These are phyloP conservation scores for Oscheius sp. DNA, from an alignment of 2,888 invertebrate genomes.

Conservation along the genomic window DNA sequence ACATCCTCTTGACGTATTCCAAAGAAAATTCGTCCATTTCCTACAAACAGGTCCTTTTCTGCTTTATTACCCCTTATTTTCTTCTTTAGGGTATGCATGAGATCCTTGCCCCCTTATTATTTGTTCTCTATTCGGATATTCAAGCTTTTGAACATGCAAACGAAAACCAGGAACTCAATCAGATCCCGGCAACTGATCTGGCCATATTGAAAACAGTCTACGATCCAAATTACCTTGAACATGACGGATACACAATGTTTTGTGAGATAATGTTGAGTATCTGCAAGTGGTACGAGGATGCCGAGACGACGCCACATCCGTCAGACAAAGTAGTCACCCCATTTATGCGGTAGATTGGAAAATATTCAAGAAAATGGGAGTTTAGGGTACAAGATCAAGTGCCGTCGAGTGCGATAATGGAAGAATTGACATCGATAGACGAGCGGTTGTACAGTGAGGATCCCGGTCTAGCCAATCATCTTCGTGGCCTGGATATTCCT, in stretches of 20 bases:
- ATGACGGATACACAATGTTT: constrained; percentile 80
- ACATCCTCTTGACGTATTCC: constrained; percentile 78
- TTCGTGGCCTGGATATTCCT: constrained; percentile 83
- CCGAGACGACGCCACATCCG: constrained; percentile 3
- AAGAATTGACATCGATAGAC: constrained; percentile 73
- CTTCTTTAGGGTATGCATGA: constrained; percentile 86
- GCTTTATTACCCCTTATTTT: constrained; percentile 31
- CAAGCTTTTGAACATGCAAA: constrained; percentile 80
- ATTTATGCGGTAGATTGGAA: constrained; percentile 44
- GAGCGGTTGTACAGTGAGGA: constrained; percentile 80
- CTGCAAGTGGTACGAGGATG: constrained; percentile 56
- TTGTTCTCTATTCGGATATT: constrained; percentile 84
- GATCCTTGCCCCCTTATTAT: constrained; percentile 84
- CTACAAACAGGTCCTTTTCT: constrained; percentile 80
- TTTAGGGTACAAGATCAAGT: constrained; percentile 49
- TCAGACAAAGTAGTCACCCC: not conserved
- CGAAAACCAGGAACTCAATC: constrained; percentile 75
- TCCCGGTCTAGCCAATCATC: constrained; percentile 79
- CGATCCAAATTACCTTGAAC: constrained; percentile 77
- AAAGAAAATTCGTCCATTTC: constrained; percentile 81
- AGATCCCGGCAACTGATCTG: not conserved
- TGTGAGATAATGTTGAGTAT: constrained; percentile 59
- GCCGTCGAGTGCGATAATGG: constrained; percentile 54
- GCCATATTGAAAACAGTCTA: constrained; percentile 16
- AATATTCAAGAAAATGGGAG: too few relatives aligned